Evolutionary conservation across 2,113 vertebrate genomes (phyloP).

Genomic region (Microcebus tavaratra): DNA sequence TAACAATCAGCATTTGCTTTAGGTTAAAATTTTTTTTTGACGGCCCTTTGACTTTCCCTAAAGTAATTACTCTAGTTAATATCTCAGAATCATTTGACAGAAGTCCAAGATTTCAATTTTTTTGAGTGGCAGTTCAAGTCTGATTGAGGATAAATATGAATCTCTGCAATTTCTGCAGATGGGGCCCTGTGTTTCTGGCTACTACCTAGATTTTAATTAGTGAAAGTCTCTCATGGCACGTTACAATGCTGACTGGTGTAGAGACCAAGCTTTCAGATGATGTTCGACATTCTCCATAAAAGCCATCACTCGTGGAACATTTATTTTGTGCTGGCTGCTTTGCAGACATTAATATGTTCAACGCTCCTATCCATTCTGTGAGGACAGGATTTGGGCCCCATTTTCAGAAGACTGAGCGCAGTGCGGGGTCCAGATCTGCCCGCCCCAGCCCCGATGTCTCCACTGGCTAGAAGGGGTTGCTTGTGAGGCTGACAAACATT

Average conservation of each 20-base stretch:
- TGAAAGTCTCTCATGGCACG: neutral
- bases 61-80: slow-evolving; percentile 55
- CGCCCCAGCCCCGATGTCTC: neutral
- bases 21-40: neutral
- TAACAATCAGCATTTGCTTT: slow-evolving; percentile 4
- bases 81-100: slow-evolving; percentile 53
- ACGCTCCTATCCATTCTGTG: neutral
- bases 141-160: neutral
- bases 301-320: neutral
- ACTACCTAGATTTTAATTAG: slow-evolving; percentile 6
- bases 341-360: neutral
- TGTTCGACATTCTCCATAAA: neutral
- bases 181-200: neutral
- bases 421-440: too few species aligned
- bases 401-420: neutral
- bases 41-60: slow-evolving; percentile 50
- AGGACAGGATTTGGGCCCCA: neutral
- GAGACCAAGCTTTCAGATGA: slow-evolving; percentile 50
- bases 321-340: neutral
- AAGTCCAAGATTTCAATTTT: slow-evolving; percentile 51
- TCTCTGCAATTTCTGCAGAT: neutral
- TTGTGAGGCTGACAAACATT: neutral
- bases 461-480: neutral
- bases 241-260: neutral
- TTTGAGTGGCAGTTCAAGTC: slow-evolving; percentile 1